These are phyloP conservation scores for Acanthopleura granulata DNA, from an alignment of 2,888 invertebrate genomes.

Conservation along the genomic window DNA sequence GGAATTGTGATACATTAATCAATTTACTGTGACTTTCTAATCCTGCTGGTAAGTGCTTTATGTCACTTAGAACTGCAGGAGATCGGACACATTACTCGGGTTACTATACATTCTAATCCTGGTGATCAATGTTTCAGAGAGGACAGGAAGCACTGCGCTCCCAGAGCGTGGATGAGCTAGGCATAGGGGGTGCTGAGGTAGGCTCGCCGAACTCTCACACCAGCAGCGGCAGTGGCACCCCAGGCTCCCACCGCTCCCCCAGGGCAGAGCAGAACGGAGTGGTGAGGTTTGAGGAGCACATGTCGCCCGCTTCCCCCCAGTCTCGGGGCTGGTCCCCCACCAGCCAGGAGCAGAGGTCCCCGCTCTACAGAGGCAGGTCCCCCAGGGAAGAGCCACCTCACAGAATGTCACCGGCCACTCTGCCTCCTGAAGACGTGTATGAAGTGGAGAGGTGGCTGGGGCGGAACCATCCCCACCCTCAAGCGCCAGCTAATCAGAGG, in stretches of 20 bases:
- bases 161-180: not conserved
- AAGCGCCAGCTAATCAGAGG: not conserved
- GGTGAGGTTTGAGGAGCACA: not conserved
- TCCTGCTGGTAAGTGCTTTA: too few relatives aligned
- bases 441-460: conserved; percentile 36
- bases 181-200: not conserved
- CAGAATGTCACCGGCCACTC: not conserved
- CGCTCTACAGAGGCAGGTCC: not conserved
- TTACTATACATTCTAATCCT: too few relatives aligned
- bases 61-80: too few relatives aligned
- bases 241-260: not conserved
- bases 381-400: not conserved
- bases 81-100: too few relatives aligned
- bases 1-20: too few relatives aligned
- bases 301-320: not conserved
- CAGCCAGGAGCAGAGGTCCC: not conserved
- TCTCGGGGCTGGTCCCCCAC: not conserved
- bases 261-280: conserved; percentile 4
- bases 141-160: not conserved
- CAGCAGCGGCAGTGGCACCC: not conserved
- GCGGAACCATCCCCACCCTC: not conserved
- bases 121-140: not conserved
- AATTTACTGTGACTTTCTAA: too few relatives aligned
- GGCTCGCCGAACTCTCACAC: not conserved
- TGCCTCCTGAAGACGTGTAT: conserved; percentile 23